Conservation (phyloP, 2,888 invertebrate genomes). For the Trichogramma dendrolimi region DNA sequence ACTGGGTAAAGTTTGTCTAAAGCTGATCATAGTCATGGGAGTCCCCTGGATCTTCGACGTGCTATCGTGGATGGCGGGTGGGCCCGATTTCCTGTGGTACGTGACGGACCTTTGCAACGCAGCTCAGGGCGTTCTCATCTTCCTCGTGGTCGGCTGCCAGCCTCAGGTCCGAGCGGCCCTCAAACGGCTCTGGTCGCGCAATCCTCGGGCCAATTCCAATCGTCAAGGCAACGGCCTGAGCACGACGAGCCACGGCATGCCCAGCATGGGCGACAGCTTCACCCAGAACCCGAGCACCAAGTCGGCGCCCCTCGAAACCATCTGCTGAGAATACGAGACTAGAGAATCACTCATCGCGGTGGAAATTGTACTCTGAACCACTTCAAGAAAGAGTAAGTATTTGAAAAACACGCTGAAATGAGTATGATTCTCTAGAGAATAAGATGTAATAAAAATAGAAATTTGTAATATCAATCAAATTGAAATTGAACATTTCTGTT, state of each 20-base stretch:
- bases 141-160: conserved; percentile 84
- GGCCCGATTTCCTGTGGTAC: conserved; percentile 78
- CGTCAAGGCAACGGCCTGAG: conserved; percentile 65
- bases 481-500: no score
- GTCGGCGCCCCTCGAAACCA: conserved; percentile 58
- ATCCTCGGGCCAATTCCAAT: conserved; percentile 56
- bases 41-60: conserved; percentile 76
- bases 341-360: no score
- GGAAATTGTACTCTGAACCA: no score
- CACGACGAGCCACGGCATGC: conserved; percentile 74
- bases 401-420: no score
- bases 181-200: conserved; percentile 61
- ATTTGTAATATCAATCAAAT: no score
- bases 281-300: conserved; percentile 66
- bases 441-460: no score
- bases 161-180: conserved; percentile 73
- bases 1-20: conserved; percentile 77
- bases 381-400: no score
- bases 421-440: no score
- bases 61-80: conserved; percentile 78
- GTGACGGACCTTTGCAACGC: conserved; percentile 81
- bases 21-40: conserved; percentile 79
- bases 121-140: conserved; percentile 82
- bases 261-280: conserved; percentile 74
- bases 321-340: conserved; percentile 48